These are phyloP conservation scores for Barypeithes pellucidus DNA, from an alignment of 2,888 invertebrate species.

Conservation along the genomic window DNA sequence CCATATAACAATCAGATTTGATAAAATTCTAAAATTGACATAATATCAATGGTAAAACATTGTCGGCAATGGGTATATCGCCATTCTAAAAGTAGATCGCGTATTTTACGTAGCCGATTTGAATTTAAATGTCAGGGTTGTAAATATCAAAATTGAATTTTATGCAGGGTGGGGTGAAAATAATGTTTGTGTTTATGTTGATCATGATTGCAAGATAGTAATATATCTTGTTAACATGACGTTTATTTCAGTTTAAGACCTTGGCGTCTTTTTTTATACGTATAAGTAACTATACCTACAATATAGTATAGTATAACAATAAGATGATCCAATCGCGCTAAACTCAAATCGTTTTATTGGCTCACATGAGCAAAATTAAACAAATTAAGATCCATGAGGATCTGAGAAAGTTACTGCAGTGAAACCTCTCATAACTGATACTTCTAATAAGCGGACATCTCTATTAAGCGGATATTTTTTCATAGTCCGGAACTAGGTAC, in stretches of 20 bases:
- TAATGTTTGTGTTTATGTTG: conserved; percentile 21
- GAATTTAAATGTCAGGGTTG: conserved; percentile 38
- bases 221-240: conserved; percentile 19
- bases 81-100: conserved; percentile 36
- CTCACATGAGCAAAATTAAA: too few species aligned
- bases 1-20: conserved; percentile 10
- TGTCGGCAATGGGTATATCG: not conserved
- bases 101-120: conserved; percentile 13
- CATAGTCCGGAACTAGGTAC: too few species aligned
- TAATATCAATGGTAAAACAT: conserved; percentile 20
- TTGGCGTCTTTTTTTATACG: conserved; percentile 5
- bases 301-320: too few species aligned
- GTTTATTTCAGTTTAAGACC: not conserved
- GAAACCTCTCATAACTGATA: too few species aligned
- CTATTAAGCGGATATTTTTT: too few species aligned
- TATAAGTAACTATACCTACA: too few species aligned
- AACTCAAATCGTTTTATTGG: too few species aligned
- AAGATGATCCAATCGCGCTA: too few species aligned
- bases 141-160: conserved; percentile 32
- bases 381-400: too few species aligned
- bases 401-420: too few species aligned
- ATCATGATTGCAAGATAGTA: conserved; percentile 17
- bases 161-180: conserved; percentile 12
- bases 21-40: conserved; percentile 34
- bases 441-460: too few species aligned